A percentile compares a stretch with the other conserved stretches of the same genome.
Conservation (phyloP, 2,797 vertebrate genomes). For the Hemibagrus guttatus region DNA sequence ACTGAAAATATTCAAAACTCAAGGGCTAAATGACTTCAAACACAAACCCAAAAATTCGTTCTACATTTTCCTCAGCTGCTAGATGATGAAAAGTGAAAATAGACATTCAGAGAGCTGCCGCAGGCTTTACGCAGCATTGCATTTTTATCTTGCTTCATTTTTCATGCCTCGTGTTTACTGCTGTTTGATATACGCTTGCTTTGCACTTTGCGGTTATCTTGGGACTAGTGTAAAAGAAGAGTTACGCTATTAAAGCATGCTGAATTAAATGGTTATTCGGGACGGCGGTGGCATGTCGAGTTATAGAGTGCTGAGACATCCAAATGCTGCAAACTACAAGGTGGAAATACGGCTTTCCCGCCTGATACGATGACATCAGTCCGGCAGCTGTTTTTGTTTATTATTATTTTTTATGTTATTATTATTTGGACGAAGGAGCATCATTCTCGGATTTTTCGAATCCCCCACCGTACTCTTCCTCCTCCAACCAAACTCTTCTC, state of each 20-base stretch:
- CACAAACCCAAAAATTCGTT: not conserved
- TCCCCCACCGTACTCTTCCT: too few species aligned
- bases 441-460: not conserved
- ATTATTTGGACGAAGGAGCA: constrained; percentile 3
- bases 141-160: not conserved
- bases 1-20: not conserved
- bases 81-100: not conserved
- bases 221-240: not conserved
- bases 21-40: too few species aligned
- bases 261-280: not conserved
- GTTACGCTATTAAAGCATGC: not conserved
- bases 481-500: not conserved
- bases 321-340: not conserved
- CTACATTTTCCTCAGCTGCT: not conserved
- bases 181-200: not conserved
- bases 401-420: too few species aligned
- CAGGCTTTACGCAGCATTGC: too few species aligned
- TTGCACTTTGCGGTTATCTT: not conserved
- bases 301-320: not conserved
- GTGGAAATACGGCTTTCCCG: not conserved
- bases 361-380: constrained; percentile 26
- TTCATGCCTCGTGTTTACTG: not conserved
- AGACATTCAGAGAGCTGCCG: too few species aligned
- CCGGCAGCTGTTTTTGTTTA: constrained; percentile 50
- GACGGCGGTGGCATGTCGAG: too few species aligned